phyloP scores from a whole-genome alignment of 2,888 invertebrate species.

The Eucera pruinosa region DNA sequence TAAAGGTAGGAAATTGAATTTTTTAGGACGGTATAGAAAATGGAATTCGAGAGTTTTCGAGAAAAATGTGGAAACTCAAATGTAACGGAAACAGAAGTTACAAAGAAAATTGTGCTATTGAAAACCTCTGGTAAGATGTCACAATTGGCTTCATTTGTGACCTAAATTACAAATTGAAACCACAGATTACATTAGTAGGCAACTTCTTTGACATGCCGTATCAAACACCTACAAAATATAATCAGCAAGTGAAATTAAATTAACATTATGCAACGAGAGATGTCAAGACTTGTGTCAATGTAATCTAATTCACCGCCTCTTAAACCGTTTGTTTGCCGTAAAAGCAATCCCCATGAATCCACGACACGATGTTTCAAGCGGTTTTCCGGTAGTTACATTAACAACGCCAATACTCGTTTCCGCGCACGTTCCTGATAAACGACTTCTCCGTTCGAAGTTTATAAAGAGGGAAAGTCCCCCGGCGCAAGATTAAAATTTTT shows the following conservation, averaged over 20 bases:
- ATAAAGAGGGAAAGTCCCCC: slow-evolving; percentile 39
- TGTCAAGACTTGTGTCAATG: not conserved
- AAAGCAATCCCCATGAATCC: not conserved
- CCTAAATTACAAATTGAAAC: too few species aligned
- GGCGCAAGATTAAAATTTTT: slow-evolving; percentile 72
- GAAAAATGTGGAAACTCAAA: too few species aligned
- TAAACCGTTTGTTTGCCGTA: slow-evolving; percentile 9
- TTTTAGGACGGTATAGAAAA: not conserved
- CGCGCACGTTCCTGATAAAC: slow-evolving; percentile 59
- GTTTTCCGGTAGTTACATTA: slow-evolving; percentile 37
- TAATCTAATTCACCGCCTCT: not conserved
- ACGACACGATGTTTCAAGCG: not conserved
- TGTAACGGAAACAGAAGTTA: too few species aligned
- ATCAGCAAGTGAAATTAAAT: not conserved
- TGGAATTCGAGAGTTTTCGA: not conserved
- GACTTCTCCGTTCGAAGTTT: slow-evolving; percentile 37
- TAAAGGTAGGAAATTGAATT: slow-evolving; percentile 3
- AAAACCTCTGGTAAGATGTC: not conserved
- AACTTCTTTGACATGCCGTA: not conserved
- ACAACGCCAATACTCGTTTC: slow-evolving; percentile 51
- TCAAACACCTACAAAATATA: too few species aligned
- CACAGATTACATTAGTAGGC: too few species aligned
- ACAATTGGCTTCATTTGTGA: too few species aligned
- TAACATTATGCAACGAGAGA: not conserved
- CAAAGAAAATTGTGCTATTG: too few species aligned